These are phyloP conservation scores for Drosophila jambulina DNA, from an alignment of 1,140 invertebrate species.

Conservation along the genomic window DNA sequence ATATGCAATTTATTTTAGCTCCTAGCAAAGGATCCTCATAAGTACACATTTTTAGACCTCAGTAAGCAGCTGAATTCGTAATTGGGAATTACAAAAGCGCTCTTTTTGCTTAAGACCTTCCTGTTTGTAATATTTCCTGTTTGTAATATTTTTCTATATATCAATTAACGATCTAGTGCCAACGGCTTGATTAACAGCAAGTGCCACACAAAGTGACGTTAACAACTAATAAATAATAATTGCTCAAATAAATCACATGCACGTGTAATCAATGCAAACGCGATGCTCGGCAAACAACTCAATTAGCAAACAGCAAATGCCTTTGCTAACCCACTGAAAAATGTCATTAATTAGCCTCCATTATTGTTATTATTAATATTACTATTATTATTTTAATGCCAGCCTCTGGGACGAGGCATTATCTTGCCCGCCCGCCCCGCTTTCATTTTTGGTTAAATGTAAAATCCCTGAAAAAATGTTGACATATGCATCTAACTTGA, in stretches of 20 bases:
- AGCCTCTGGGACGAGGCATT: slow-evolving; percentile 2
- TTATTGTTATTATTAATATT: slow-evolving; percentile 1
- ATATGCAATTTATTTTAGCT: too few species aligned
- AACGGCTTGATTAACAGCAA: slow-evolving; percentile 6
- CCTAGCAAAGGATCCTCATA: not conserved
- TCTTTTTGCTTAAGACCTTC: not conserved
- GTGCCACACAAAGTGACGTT: slow-evolving; percentile 19
- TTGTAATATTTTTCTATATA: not conserved
- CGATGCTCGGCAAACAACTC: slow-evolving; percentile 27
- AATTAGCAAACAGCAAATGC: slow-evolving; percentile 22
- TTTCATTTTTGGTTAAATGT: not conserved
- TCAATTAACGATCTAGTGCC: not conserved
- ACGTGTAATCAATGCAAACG: slow-evolving; percentile 19
- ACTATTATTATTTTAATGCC: not conserved
- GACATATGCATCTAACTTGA: slow-evolving; percentile 45
- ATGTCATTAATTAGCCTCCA: slow-evolving; percentile 32
- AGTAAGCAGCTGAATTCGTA: not conserved
- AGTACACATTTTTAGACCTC: not conserved
- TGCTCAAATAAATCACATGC: slow-evolving; percentile 15
- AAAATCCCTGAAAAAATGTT: slow-evolving; percentile 50
- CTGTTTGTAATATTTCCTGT: not conserved
- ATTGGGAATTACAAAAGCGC: not conserved
- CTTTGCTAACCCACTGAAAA: slow-evolving; percentile 22
- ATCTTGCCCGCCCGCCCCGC: not conserved
- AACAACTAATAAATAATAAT: slow-evolving; percentile 18